Evolutionary conservation across 2,113 vertebrate species (phyloP), one percentile per base, ranked within the genome.

Genomic region (Laterallus jamaicensis): DNA sequence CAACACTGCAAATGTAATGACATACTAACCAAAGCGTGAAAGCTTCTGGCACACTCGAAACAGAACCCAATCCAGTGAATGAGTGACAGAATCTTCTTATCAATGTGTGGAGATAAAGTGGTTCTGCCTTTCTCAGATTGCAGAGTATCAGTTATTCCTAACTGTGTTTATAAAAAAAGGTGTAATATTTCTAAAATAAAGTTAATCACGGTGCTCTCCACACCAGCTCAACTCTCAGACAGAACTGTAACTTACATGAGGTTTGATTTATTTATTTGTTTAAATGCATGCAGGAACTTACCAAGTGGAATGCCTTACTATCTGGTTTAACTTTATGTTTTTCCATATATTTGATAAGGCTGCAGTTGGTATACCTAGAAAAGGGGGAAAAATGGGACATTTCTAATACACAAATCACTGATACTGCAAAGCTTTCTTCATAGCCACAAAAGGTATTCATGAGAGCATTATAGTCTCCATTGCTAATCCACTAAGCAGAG

Each of bases 291-390:
- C 66, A 70, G 19, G 59, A 76, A 93, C 98, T 99, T 97, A 99
- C 99, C 99, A 99, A 99, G 97, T 99, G 99, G 98, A 99, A 99
- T 97, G 99, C 99, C 99, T 99, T 99, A 97, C 99, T 99, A 97
- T 99, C 99, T 92, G 99, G 99, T 97, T 99, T 99, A 95, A 99
- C 99, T 99, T 99, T 99, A 98, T 99, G 99, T 98, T 99, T 99
- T 96, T 99, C 99, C 99, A 99, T 99, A 95, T 99, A 99, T 97
- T 99, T 99, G 98, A 99, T 99, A 98, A 99, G 99, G 98, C 99
- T 99, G 99, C 99, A 99, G 98, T 99, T 99, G 98, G 99, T 99
- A 97, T 99, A 99, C 97, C 99, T 99, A 97, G 42, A 54, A 58
- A 93, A 77, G 50, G 94, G 10, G 11, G 11, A 49, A 95, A 44